Percentiles rank a stretch among this genome's conserved stretches.
phyloP scores from a whole-genome alignment of 2,888 invertebrate species.

The Clepsis dumicolana region DNA sequence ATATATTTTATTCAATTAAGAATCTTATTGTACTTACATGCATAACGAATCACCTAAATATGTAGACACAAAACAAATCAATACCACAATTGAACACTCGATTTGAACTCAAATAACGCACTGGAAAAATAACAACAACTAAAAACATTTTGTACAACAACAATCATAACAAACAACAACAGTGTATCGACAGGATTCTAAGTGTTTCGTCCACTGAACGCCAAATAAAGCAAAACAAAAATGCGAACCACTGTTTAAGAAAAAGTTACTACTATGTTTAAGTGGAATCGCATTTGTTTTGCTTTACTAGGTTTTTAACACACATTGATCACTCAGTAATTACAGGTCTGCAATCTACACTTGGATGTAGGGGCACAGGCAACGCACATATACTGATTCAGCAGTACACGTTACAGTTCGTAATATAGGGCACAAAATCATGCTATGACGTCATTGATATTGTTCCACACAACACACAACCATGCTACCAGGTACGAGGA shows the following conservation, averaged over 20 bases:
- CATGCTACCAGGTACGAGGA: slow-evolving; percentile 25
- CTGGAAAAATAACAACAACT: slow-evolving; percentile 23
- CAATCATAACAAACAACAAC: slow-evolving; percentile 37
- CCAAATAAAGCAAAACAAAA: slow-evolving; percentile 34
- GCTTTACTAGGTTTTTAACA: slow-evolving; percentile 50
- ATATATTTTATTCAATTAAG: neutral
- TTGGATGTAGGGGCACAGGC: slow-evolving; percentile 77
- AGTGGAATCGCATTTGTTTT: slow-evolving; percentile 16
- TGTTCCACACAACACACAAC: slow-evolving; percentile 26
- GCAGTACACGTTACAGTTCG: slow-evolving; percentile 47
- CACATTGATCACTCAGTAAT: slow-evolving; percentile 47
- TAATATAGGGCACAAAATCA: slow-evolving; percentile 28
- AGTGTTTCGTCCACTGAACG: slow-evolving; percentile 41
- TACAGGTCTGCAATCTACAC: slow-evolving; percentile 72
- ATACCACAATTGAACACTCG: slow-evolving; percentile 18
- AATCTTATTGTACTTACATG: slow-evolving; percentile 22
- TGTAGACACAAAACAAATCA: slow-evolving; percentile 34
- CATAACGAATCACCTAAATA: slow-evolving; percentile 10
- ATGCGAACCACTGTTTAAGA: neutral
- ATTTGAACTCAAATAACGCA: slow-evolving; percentile 22
- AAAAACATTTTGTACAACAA: slow-evolving; percentile 35
- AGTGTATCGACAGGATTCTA: slow-evolving; percentile 40
- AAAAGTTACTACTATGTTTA: neutral
- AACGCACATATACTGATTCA: slow-evolving; percentile 72
- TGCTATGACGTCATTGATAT: slow-evolving; percentile 30